A percentile compares a stretch with the other conserved stretches of the same genome.
Evolutionary conservation across 2,113 vertebrate genomes (phyloP).

Genomic region (Tapirus terrestris): DNA sequence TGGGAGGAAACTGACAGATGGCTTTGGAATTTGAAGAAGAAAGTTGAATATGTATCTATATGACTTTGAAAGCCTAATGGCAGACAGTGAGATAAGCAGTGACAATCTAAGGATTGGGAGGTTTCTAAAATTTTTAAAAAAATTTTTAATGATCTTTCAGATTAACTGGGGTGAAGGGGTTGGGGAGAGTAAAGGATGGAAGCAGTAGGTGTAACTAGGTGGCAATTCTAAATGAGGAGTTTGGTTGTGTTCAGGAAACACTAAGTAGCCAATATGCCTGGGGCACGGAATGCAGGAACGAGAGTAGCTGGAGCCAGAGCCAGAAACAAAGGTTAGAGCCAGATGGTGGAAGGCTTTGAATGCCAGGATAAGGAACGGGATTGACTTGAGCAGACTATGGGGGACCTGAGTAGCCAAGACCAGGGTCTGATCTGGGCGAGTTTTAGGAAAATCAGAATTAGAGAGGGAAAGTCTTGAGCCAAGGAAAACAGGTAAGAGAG

Average conservation of each 20-base stretch:
- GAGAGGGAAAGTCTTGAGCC: neutral
- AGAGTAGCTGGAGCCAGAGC: neutral
- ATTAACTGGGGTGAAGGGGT: neutral
- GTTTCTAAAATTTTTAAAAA: neutral
- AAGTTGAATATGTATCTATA: neutral
- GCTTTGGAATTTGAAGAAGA: neutral
- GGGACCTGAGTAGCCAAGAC: neutral
- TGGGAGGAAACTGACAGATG: neutral
- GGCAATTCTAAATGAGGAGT: neutral
- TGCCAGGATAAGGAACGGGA: neutral
- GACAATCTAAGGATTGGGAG: neutral
- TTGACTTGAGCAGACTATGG: neutral
- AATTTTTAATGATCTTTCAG: neutral
- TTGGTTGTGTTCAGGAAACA: neutral
- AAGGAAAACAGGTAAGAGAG: slow-evolving; percentile 20
- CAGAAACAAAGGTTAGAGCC: neutral
- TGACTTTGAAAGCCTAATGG: neutral
- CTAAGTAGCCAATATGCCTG: neutral
- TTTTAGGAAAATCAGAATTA: slow-evolving; percentile 42
- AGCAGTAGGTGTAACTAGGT: neutral
- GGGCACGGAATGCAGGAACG: neutral
- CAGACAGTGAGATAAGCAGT: neutral
- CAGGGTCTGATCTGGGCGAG: neutral
- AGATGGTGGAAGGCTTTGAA: neutral
- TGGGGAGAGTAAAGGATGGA: neutral